These are phyloP conservation scores for Synergus laeviventris DNA, from an alignment of 2,888 invertebrate species.

Conservation along the genomic window DNA sequence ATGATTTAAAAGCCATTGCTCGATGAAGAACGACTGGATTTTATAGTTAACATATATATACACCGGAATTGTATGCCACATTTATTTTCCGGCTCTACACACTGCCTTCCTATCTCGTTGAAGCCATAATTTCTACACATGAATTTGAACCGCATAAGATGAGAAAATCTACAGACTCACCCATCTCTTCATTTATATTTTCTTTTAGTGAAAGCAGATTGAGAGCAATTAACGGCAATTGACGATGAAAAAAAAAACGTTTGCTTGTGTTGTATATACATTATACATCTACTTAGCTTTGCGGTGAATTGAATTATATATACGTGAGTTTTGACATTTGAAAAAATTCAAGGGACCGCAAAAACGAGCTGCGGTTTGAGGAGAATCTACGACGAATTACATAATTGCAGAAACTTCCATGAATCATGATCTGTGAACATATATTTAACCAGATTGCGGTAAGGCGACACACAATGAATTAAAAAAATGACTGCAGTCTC, in stretches of 20 bases:
- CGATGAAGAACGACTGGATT: neutral
- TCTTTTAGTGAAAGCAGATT: neutral
- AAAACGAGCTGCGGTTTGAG: constrained; percentile 21
- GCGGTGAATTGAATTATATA: constrained; percentile 23
- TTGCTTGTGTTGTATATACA: neutral
- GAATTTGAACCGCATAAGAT: neutral
- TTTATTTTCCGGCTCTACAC: neutral
- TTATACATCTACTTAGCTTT: neutral
- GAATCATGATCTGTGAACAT: constrained; percentile 17
- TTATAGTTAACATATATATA: too few species aligned
- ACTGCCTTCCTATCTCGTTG: neutral
- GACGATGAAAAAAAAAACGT: neutral
- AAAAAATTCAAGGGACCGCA: constrained; percentile 4
- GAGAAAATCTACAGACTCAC: neutral
- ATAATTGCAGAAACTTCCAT: constrained; percentile 35
- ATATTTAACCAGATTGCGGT: constrained; percentile 1
- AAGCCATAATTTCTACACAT: neutral
- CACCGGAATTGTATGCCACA: neutral
- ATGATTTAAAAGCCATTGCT: constrained; percentile 4
- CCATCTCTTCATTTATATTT: neutral
- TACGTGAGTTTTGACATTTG: neutral
- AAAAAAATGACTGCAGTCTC: neutral
- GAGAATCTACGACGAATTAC: constrained; percentile 16
- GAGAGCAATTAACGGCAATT: too few species aligned
- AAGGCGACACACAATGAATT: neutral